Percentiles rank a stretch among this genome's conserved stretches.
Conservation (phyloP, 2,797 vertebrate genomes). For the Hephaestus fuliginosus region DNA sequence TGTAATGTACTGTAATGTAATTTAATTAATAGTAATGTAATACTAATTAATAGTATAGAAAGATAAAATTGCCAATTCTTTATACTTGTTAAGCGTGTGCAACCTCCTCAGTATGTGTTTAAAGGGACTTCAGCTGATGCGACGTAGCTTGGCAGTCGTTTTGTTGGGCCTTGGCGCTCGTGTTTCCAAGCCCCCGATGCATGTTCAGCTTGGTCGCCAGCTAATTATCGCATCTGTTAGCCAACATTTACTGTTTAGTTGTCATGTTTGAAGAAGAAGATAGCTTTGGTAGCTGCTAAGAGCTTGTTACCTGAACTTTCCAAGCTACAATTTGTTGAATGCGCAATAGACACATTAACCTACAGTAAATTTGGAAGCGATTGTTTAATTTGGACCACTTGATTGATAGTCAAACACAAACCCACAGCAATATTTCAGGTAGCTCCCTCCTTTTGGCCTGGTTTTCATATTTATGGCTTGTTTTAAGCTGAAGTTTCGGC, state of each 20-base stretch:
- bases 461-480: not conserved
- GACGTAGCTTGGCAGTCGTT: not conserved
- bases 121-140: not conserved
- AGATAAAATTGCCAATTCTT: too few species aligned
- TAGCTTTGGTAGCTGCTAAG: not conserved
- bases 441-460: not conserved
- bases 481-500: conserved; percentile 23
- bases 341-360: not conserved
- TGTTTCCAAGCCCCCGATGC: too few species aligned
- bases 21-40: too few species aligned
- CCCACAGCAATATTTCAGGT: not conserved
- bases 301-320: not conserved
- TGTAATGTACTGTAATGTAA: not conserved
- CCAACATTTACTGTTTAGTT: rapidly evolving
- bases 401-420: too few species aligned
- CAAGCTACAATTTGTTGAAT: not conserved
- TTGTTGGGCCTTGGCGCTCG: not conserved
- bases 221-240: not conserved
- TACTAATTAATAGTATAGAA: too few species aligned
- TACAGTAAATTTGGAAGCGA: not conserved
- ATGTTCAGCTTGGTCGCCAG: not conserved
- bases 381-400: not conserved
- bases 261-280: not conserved
- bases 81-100: too few species aligned
- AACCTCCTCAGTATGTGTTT: not conserved